Evolutionary conservation across 2,888 invertebrate genomes (phyloP), one percentile per base, ranked within the genome.

Genomic region (Athrips mouffetella): DNA sequence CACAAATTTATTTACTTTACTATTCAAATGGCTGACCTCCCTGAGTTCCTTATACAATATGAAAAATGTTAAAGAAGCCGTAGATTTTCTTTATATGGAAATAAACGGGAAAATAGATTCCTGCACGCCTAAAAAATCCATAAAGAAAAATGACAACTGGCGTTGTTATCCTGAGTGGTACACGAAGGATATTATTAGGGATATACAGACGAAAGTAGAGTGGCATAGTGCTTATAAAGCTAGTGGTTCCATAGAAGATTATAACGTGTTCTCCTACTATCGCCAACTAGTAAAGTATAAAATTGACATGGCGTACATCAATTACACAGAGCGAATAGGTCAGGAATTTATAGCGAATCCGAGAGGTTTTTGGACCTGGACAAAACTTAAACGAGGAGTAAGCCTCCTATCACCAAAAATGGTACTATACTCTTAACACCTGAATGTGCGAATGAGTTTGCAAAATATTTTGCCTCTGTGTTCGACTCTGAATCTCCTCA

Each of bases 361-460:
- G 45, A 49, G 48, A 49, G 31, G 48, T 49, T 51, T 47, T 48
- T 37, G 37, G 37, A 18, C 5, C 3, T 37, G 10, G n/a, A n/a
- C 18, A 5, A 37, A 37, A 6, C 2, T 7, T 18, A 18, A 18
- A 37, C 2, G 7, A 37, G 37, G 18, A 37, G 37, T 16, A 7
- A 6, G 18, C 18, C n/a, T 37, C 16, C 2, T 16, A 18, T 37
- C 3, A 8, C 20, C 3, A 18, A 37, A 18, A n/a, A 37, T 37
- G 37, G 37, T 3, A 8, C 6, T n/a, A 5, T 3, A 11, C 10
- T 37, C 1, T 6, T 6, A 7, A 20, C 16, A 37, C 5, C 16
- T 4, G 18, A 37, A 13, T 37, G 37, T 10, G 37, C 37, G 2
- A 20, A 10, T 10, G 37, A 16, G n/a, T 37, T 37, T 20, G 37